Percentiles rank a stretch among this genome's conserved stretches.
Conservation (phyloP, 2,797 vertebrate species). For the Knipowitschia caucasica region DNA sequence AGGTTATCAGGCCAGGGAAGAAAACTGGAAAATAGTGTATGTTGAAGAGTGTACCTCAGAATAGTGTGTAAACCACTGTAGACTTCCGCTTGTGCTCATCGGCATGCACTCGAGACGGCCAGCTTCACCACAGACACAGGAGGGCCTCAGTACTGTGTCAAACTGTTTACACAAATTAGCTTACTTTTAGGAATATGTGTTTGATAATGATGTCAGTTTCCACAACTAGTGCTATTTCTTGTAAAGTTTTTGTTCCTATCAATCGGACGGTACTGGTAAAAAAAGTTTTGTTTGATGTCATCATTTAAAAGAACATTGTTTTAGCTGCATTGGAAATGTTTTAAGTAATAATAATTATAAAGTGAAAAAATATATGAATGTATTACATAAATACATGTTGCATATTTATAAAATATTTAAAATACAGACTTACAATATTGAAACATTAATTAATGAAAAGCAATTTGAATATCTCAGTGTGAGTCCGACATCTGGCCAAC, state of each 20-base stretch:
- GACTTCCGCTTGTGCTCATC: constrained; percentile 49
- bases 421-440: neutral
- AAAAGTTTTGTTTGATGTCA: too few relatives aligned
- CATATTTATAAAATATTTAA: neutral
- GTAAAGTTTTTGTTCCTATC: neutral
- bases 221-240: neutral
- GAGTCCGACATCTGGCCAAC: constrained; percentile 33
- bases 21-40: constrained; percentile 78
- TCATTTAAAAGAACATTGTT: too few relatives aligned
- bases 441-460: constrained; percentile 5
- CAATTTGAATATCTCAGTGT: constrained; percentile 4
- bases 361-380: too few relatives aligned
- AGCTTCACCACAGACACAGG: constrained; percentile 25
- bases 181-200: neutral
- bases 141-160: neutral
- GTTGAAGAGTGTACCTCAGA: constrained; percentile 35
- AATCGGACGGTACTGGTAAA: too few relatives aligned
- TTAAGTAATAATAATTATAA: too few relatives aligned
- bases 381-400: too few relatives aligned
- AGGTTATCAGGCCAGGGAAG: constrained; percentile 87
- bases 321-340: too few relatives aligned
- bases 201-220: neutral
- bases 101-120: constrained; percentile 24
- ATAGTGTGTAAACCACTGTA: constrained; percentile 53
- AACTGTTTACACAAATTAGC: neutral